Percentiles rank a stretch among this genome's conserved stretches.
These are phyloP conservation scores for Drosophila ochracea DNA, from an alignment of 2,888 invertebrate genomes.

Conservation along the genomic window DNA sequence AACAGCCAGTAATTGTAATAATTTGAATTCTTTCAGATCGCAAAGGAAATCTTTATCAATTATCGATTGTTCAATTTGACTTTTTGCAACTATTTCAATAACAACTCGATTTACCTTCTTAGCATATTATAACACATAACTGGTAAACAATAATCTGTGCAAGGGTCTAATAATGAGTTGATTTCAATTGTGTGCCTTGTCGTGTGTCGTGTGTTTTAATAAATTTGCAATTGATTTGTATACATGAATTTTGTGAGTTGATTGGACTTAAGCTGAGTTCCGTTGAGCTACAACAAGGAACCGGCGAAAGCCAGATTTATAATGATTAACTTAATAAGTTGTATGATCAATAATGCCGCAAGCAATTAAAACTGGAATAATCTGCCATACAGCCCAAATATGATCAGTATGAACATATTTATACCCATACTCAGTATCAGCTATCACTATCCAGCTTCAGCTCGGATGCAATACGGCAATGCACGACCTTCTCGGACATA, in stretches of 20 bases:
- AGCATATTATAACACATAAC: neutral
- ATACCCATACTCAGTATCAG: slow-evolving; percentile 2
- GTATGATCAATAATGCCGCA: slow-evolving; percentile 39
- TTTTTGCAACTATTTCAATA: neutral
- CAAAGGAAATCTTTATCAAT: fast-evolving
- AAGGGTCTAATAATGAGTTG: neutral
- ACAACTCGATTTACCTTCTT: neutral
- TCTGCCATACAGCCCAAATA: slow-evolving; percentile 12
- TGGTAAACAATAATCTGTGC: neutral
- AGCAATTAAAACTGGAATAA: slow-evolving; percentile 30
- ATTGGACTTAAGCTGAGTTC: neutral
- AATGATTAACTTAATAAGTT: slow-evolving; percentile 32
- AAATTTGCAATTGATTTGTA: slow-evolving; percentile 4
- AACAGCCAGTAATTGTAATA: neutral
- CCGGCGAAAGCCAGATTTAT: slow-evolving; percentile 32
- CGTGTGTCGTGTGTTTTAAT: neutral
- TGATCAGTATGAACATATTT: slow-evolving; percentile 17
- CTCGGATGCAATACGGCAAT: neutral
- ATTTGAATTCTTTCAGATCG: neutral
- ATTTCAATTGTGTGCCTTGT: slow-evolving; percentile 1
- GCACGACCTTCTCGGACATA: slow-evolving; percentile 42
- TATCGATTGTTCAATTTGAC: no score
- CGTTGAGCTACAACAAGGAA: slow-evolving; percentile 10
- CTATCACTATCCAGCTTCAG: neutral
- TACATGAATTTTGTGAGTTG: neutral